Conservation (phyloP, 37 sponge, comb jelly and placozoan genomes). For the Crambe crambe region DNA sequence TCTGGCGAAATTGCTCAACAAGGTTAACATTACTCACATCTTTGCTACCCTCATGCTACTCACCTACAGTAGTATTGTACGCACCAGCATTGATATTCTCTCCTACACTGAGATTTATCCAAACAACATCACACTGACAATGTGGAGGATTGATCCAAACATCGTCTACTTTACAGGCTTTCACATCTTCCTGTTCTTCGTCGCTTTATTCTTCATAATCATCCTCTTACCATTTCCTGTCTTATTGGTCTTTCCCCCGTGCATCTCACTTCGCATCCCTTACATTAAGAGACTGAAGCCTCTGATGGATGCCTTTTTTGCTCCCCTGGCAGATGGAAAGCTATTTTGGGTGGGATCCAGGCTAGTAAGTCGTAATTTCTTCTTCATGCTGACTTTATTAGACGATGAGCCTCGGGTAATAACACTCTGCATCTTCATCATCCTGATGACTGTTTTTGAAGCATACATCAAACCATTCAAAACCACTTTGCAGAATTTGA, state of each 20-base stretch:
- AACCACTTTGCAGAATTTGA: not conserved
- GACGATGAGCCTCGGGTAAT: not conserved
- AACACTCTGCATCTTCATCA: not conserved
- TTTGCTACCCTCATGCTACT: slow-evolving; percentile 38
- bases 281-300: slow-evolving; percentile 19
- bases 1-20: not conserved
- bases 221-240: slow-evolving; percentile 21
- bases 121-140: not conserved
- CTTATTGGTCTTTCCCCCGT: slow-evolving; percentile 1
- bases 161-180: slow-evolving; percentile 1
- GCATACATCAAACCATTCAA: slow-evolving; percentile 7
- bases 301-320: slow-evolving; percentile 29
- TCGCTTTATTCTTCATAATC: not conserved
- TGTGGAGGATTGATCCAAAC: slow-evolving; percentile 28
- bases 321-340: not conserved
- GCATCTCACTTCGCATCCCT: not conserved
- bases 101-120: not conserved
- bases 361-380: slow-evolving; percentile 1
- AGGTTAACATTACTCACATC: slow-evolving; percentile 14
- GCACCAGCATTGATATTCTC: slow-evolving; percentile 12
- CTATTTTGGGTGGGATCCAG: slow-evolving; percentile 23
- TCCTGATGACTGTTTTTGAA: not conserved
- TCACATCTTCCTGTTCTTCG: slow-evolving; percentile 17
- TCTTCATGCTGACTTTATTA: not conserved
- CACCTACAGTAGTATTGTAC: slow-evolving; percentile 26